These are phyloP conservation scores for Sitodiplosis mosellana DNA, from an alignment of 1,140 invertebrate genomes.

Conservation along the genomic window DNA sequence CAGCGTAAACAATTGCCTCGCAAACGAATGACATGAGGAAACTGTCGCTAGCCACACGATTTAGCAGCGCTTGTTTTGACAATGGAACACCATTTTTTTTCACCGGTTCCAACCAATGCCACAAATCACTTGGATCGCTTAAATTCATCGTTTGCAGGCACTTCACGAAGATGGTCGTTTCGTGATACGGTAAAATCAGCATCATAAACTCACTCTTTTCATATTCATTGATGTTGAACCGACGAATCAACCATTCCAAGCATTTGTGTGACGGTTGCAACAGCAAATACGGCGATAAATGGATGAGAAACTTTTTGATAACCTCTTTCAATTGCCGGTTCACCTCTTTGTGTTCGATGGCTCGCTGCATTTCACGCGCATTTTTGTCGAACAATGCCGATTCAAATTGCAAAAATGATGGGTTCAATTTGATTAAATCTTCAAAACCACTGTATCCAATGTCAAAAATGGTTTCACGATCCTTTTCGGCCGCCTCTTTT, in stretches of 20 bases:
- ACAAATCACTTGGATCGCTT: constrained; percentile 37
- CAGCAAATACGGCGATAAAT: constrained; percentile 73
- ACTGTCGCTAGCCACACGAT: constrained; percentile 45
- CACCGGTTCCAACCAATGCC: constrained; percentile 56
- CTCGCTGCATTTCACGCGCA: constrained; percentile 58
- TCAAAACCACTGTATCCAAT: constrained; percentile 69
- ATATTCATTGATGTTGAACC: constrained; percentile 75
- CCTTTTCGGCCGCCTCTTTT: constrained; percentile 70
- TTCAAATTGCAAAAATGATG: constrained; percentile 52
- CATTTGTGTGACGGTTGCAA: constrained; percentile 70
- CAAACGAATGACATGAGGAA: constrained; percentile 57
- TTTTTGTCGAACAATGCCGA: constrained; percentile 53
- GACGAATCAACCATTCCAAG: constrained; percentile 80
- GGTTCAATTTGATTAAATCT: constrained; percentile 55
- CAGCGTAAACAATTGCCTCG: constrained; percentile 40
- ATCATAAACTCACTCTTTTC: constrained; percentile 65
- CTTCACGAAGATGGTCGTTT: constrained; percentile 72
- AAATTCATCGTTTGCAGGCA: constrained; percentile 60
- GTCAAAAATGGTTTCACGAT: constrained; percentile 63
- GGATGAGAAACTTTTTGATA: constrained; percentile 63
- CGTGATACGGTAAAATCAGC: constrained; percentile 76
- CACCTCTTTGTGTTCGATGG: constrained; percentile 48
- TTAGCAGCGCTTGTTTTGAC: constrained; percentile 47
- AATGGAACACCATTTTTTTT: constrained; percentile 56
- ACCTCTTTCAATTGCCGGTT: constrained; percentile 58